phyloP scores from a whole-genome alignment of 2,797 vertebrate genomes.

The Pitangus sulphuratus region DNA sequence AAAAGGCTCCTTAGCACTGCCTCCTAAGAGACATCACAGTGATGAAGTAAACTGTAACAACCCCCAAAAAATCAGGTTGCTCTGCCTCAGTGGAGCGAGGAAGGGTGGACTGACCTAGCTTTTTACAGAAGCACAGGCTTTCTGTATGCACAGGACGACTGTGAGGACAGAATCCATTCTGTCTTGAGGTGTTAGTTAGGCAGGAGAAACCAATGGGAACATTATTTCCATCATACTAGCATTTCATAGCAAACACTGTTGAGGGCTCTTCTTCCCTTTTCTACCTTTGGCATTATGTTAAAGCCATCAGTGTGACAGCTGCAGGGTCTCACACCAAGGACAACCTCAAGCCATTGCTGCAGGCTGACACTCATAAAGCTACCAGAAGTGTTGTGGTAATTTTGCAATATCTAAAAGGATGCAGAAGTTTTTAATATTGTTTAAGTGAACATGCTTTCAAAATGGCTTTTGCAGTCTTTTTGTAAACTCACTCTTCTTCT shows the following conservation, averaged over 20 bases:
- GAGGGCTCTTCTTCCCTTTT: background rate
- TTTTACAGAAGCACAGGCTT: rapidly evolving
- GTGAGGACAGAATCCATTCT: background rate
- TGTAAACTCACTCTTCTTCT: too few relatives aligned
- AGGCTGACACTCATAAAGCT: background rate
- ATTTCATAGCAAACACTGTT: rapidly evolving
- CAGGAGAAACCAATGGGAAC: background rate
- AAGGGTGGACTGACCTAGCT: background rate
- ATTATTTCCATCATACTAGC: rapidly evolving
- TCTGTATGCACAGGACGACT: background rate
- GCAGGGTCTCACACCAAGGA: background rate
- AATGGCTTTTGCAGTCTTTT: too few relatives aligned
- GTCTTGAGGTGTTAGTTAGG: background rate
- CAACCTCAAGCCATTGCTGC: rapidly evolving
- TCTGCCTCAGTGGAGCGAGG: background rate
- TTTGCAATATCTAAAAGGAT: too few relatives aligned
- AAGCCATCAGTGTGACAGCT: background rate
- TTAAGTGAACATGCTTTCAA: too few relatives aligned
- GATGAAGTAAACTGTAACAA: background rate
- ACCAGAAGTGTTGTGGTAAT: background rate
- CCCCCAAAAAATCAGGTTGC: background rate
- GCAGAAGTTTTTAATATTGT: too few relatives aligned
- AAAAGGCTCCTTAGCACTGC: background rate
- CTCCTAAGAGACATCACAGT: background rate
- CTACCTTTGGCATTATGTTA: rapidly evolving